These are phyloP conservation scores for Benthosema pterotum DNA, from an alignment of 2,797 vertebrate genomes.

Conservation along the genomic window DNA sequence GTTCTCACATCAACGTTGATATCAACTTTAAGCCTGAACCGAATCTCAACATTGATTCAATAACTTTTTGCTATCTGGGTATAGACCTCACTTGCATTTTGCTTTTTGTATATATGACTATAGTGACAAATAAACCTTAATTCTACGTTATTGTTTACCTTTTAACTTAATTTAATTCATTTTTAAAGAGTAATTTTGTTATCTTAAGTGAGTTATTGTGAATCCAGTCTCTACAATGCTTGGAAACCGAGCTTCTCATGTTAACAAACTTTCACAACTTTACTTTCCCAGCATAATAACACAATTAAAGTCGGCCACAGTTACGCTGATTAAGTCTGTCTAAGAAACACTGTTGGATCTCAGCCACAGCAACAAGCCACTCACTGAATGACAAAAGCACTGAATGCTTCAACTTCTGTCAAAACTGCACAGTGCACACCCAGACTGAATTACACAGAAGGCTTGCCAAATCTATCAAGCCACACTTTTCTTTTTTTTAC, in stretches of 20 bases:
- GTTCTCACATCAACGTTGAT: no score
- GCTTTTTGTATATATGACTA: no score
- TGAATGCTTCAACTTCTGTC: conserved; percentile 28
- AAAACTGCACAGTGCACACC: conserved; percentile 29
- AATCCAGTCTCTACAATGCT: not conserved
- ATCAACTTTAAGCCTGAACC: no score
- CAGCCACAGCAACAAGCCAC: conserved; percentile 7
- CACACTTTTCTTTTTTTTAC: no score
- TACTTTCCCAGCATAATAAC: not conserved
- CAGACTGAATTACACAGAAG: conserved; percentile 37
- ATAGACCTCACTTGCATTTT: no score
- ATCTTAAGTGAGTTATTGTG: conserved; percentile 1
- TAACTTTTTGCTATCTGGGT: no score
- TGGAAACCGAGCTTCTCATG: not conserved
- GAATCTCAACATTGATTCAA: no score
- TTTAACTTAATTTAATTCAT: no score
- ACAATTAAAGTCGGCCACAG: not conserved
- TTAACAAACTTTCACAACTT: no score
- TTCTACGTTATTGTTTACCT: no score
- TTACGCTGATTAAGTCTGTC: conserved; percentile 9
- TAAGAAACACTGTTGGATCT: not conserved
- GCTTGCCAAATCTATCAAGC: conserved; percentile 1
- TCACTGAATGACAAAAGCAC: conserved; percentile 22
- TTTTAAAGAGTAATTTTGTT: not conserved
- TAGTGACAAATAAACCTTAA: no score